Base-by-base conservation (phyloP, 2,113 vertebrate genomes). In the Hiodon tergisus region DNA sequence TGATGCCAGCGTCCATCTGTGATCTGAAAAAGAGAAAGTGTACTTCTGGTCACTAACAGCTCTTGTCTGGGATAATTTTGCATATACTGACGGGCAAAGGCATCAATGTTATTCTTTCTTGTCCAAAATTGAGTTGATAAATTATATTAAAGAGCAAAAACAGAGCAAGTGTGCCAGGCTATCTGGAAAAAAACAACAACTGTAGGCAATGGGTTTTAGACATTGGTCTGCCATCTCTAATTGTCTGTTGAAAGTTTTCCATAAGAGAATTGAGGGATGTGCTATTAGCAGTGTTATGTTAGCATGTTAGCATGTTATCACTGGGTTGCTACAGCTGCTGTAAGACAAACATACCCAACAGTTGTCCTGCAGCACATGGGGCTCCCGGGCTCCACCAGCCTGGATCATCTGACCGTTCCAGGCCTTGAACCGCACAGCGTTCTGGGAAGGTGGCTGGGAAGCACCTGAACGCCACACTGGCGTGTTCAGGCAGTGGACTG, bases 1-100 rank as follows among this genome's bases (percentile, higher is more conserved):
- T 89, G 93, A 70, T 95, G 96, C 97, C 97, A 99, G 77, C 80
- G 94, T 6, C 97, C 95, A 3, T 99, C 96, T 73, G 92, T 93
- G 73, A 96, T 86, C 97, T 99, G 83, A 0, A 84, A 83, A 17
- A 54, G 47, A 31, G 80, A n/a, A 71, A 48, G 58, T 6, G 74
- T 8, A 11, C 77, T 7, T 31, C 31, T 31, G 31, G 51, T 11
- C 14, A 67, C 59, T 51, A 59, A n/a, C 16, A 54, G 60, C 31
- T 31, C 31, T n/a, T n/a, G 52, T 50, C 4, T 50, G 14, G 50
- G 31, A 31, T 5, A 5, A 7, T 66, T 46, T 8, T 9, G 46
- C 16, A 11, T 17, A 66, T 0, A 66, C 31, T 31, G 31, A 31
- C 0, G 2, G 31, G 31, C 31, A 31, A 31, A 31, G 31, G 31